Base-by-base conservation (phyloP, 2,113 vertebrate species). In the Panthera leo region DNA sequence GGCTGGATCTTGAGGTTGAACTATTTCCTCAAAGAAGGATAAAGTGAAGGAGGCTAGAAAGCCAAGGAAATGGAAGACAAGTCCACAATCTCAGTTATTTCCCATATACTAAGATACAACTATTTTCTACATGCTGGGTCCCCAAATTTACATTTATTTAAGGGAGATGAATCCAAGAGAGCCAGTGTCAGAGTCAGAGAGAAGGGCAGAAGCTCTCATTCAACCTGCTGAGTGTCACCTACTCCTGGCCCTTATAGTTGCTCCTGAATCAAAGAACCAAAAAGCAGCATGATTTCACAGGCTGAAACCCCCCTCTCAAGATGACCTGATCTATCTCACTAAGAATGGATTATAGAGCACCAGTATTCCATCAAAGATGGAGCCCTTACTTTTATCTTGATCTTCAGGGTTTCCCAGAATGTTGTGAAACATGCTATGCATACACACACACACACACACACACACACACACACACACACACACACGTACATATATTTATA, bases 351-450 rank as follows among this genome's bases (percentile, higher is more conserved):
- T 65, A 58, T 34, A 91, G 73, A 51, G 39, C 0, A 79, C 53
- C 61, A 80, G 53, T 23, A 34, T 8, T 92, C 58, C 90, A 78
- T 70, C 94, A 70, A 84, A 97, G 70, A n/a, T 34, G 67, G 42
- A 1, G 10, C 16, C 90, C 42, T 92, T 73, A 95, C 55, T 91
- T 61, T 73, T 42, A 29, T 78, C 96, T 96, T 94, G 84, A 65
- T 21, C 15, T 79, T 48, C 36, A 91, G 27, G 93, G 93, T 89
- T 90, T 94, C 42, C 27, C 34, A 85, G 65, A 89, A 42, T 67
- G 10, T 71, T 93, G 58, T 82, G 18, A 71, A 90, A 73, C 10
- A 63, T 48, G 39, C 25, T 31, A 19, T 29, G 75, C 12, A 68
- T n/a, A n/a, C n/a, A n/a, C n/a, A n/a, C n/a, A n/a, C n/a, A 83